These are phyloP conservation scores for Anaspis maculata DNA, from an alignment of 2,888 invertebrate genomes.

Conservation along the genomic window DNA sequence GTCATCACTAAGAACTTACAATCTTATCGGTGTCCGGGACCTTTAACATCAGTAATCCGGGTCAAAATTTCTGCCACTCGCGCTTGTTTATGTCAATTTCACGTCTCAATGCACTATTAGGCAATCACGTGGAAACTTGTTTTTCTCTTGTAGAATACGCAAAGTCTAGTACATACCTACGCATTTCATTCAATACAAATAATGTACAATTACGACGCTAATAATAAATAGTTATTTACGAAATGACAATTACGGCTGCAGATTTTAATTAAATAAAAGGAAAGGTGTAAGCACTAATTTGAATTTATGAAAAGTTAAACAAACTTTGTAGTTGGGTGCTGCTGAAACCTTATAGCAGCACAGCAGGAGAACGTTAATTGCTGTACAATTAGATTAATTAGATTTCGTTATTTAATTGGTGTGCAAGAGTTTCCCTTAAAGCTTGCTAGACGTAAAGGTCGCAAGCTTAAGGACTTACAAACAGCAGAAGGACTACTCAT, in stretches of 20 bases:
- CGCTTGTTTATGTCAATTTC: no score
- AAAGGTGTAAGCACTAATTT: slow-evolving; percentile 10
- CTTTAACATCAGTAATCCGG: slow-evolving; percentile 11
- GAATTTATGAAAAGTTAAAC: slow-evolving; percentile 9
- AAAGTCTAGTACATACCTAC: no score
- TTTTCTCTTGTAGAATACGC: no score
- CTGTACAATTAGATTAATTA: slow-evolving; percentile 11
- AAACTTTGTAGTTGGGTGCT: slow-evolving; percentile 4
- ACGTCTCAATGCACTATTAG: no score
- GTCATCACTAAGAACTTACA: not conserved
- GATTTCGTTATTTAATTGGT: slow-evolving; percentile 12
- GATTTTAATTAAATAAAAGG: slow-evolving; percentile 8
- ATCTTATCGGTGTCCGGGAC: not conserved
- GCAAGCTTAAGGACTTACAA: no score
- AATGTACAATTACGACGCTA: no score
- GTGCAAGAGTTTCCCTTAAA: slow-evolving; percentile 8
- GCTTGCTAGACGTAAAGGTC: slow-evolving; percentile 3
- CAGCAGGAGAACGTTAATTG: slow-evolving; percentile 9
- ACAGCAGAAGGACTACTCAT: no score
- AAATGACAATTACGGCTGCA: no score
- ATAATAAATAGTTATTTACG: no score
- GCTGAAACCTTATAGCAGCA: slow-evolving; percentile 3
- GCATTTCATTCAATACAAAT: no score
- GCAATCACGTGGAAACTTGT: no score
- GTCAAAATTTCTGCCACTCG: slow-evolving; percentile 11